These are phyloP conservation scores for Meta bourneti DNA, from an alignment of 2,888 invertebrate species.

Conservation along the genomic window DNA sequence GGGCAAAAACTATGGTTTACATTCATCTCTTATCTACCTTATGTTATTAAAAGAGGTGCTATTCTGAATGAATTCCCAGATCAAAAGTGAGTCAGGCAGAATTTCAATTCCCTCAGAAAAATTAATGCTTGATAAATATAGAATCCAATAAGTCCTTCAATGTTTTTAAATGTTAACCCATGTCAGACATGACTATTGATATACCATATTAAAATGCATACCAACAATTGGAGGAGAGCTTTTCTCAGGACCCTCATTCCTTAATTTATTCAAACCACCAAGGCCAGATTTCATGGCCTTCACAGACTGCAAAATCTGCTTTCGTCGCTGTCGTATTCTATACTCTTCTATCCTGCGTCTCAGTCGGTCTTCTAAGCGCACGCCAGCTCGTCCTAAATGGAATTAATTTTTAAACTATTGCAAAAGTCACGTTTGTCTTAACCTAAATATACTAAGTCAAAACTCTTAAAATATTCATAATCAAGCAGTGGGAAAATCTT, in stretches of 20 bases:
- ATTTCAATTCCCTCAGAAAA: too few relatives aligned
- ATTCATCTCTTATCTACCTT: too few relatives aligned
- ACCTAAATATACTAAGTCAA: constrained; percentile 32
- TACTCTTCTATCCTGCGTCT: constrained; percentile 84
- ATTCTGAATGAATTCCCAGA: too few relatives aligned
- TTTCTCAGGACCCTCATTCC: constrained; percentile 71
- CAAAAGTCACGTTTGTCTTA: background rate
- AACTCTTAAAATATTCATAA: constrained; percentile 78
- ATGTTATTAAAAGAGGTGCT: too few relatives aligned
- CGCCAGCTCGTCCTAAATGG: constrained; percentile 82
- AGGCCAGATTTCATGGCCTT: constrained; percentile 79
- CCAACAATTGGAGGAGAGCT: constrained; percentile 67
- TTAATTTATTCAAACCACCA: constrained; percentile 79
- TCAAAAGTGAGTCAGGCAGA: too few relatives aligned
- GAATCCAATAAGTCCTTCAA: too few relatives aligned
- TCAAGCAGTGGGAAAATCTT: too few relatives aligned
- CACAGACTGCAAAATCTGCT: constrained; percentile 69
- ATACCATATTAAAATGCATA: constrained; percentile 17
- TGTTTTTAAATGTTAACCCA: too few relatives aligned
- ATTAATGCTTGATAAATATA: too few relatives aligned
- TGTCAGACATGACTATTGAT: too few relatives aligned
- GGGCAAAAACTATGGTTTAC: too few relatives aligned
- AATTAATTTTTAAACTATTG: background rate
- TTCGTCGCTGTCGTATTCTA: constrained; percentile 78
- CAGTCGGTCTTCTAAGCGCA: constrained; percentile 84